These are phyloP conservation scores for Yponomeuta plumbellus DNA, from an alignment of 2,888 invertebrate species.

Conservation along the genomic window DNA sequence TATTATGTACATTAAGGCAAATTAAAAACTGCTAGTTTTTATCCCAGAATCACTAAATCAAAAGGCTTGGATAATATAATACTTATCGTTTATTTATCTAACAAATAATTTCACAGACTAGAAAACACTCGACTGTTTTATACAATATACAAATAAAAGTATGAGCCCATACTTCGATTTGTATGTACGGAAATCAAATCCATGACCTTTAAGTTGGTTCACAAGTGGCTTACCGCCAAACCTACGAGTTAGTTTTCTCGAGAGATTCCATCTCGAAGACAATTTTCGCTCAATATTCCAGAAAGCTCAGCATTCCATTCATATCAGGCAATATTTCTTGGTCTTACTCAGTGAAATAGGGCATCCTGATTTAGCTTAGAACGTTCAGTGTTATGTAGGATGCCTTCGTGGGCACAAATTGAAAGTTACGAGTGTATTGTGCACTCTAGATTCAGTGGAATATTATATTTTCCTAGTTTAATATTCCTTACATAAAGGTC, in stretches of 20 bases:
- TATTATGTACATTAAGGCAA: too few species aligned
- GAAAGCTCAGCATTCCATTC: constrained; percentile 8
- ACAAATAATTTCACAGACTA: too few species aligned
- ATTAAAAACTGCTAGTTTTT: too few species aligned
- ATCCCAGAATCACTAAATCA: too few species aligned
- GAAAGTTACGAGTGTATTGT: constrained; percentile 60
- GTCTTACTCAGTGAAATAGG: constrained; percentile 13
- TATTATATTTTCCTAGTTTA: not conserved
- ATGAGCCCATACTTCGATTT: too few species aligned
- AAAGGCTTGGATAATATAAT: too few species aligned
- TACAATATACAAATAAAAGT: too few species aligned
- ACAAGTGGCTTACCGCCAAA: too few species aligned
- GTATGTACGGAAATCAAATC: too few species aligned
- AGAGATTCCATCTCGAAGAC: not conserved
- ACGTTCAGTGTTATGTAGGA: not conserved
- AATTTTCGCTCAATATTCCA: not conserved
- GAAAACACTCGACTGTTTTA: too few species aligned
- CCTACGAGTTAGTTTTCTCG: not conserved
- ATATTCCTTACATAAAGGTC: not conserved
- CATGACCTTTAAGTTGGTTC: too few species aligned
- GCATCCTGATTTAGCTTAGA: constrained; percentile 26
- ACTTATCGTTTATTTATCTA: too few species aligned
- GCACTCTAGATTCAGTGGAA: constrained; percentile 50
- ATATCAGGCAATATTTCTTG: constrained; percentile 25
- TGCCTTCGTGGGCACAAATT: constrained; percentile 57